These are phyloP conservation scores for Andrena trimmerana DNA, from an alignment of 2,888 invertebrate genomes.

Conservation along the genomic window DNA sequence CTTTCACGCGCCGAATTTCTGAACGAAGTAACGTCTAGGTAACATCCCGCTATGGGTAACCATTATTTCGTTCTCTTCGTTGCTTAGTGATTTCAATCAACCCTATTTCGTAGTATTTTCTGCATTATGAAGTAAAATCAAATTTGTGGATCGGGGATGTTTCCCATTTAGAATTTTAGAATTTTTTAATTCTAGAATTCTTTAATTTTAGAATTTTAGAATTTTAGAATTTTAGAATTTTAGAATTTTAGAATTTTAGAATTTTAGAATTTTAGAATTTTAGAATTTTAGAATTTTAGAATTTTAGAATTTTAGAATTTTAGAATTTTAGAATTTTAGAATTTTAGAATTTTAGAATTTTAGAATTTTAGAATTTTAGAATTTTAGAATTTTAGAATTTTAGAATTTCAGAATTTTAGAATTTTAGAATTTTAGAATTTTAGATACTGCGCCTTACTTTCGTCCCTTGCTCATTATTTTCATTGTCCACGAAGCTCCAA, in stretches of 20 bases:
- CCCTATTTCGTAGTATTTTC: background rate
- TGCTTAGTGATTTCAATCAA: background rate
- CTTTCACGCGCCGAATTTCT: slow-evolving; percentile 77
- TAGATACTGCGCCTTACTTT: no score
- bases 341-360: background rate
- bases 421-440: no score
- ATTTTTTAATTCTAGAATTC: background rate
- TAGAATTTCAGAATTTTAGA: no score
- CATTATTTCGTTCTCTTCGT: slow-evolving; percentile 8
- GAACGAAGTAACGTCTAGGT: slow-evolving; percentile 45
- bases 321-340: background rate
- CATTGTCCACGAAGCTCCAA: background rate
- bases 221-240: no score
- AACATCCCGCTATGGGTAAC: slow-evolving; percentile 1
- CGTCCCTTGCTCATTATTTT: no score
- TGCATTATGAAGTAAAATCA: no score
- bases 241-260: no score
- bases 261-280: background rate
- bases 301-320: background rate
- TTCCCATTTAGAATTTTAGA: no score
- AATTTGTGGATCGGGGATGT: no score
- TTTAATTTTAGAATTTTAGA: no score
- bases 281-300: background rate
- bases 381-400: background rate
- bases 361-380: background rate